Percentiles rank a stretch among this genome's conserved stretches.
Conservation (phyloP, 1,140 invertebrate genomes). For the Rhynchophorus ferrugineus region DNA sequence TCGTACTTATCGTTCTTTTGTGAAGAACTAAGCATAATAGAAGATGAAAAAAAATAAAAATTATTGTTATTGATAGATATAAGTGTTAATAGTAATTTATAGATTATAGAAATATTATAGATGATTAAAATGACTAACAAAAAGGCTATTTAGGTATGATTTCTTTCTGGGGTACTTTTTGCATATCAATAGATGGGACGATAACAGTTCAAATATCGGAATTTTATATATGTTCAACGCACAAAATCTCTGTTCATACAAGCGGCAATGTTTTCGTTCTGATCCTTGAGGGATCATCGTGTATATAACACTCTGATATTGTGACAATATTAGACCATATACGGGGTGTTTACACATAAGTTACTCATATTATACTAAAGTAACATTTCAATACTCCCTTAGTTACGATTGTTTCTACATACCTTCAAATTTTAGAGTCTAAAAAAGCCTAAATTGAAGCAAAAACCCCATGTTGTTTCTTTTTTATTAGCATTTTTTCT, state of each 20-base stretch:
- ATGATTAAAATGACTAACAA: slow-evolving; percentile 4
- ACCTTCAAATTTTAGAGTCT: too few species aligned
- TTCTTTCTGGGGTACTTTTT: slow-evolving; percentile 6
- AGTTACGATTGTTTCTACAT: too few species aligned
- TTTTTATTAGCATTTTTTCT: background rate
- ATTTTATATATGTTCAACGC: too few species aligned
- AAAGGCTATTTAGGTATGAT: slow-evolving; percentile 5
- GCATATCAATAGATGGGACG: slow-evolving; percentile 8
- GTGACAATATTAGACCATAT: too few species aligned
- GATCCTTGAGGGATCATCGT: too few species aligned
- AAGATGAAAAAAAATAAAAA: slow-evolving; percentile 24
- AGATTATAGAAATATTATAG: slow-evolving; percentile 35
- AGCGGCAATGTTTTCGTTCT: too few species aligned
- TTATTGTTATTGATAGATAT: slow-evolving; percentile 40
- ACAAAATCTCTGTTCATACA: too few species aligned
- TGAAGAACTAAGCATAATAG: background rate
- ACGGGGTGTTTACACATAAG: too few species aligned
- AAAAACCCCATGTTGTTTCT: background rate
- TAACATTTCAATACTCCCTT: too few species aligned
- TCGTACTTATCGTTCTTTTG: background rate
- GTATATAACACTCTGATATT: too few species aligned
- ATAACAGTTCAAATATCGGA: too few species aligned
- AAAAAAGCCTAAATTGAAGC: background rate
- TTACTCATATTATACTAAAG: too few species aligned
- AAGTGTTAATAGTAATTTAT: slow-evolving; percentile 42